Evolutionary conservation across 1,140 invertebrate species (phyloP).

Genomic region (Musca domestica): DNA sequence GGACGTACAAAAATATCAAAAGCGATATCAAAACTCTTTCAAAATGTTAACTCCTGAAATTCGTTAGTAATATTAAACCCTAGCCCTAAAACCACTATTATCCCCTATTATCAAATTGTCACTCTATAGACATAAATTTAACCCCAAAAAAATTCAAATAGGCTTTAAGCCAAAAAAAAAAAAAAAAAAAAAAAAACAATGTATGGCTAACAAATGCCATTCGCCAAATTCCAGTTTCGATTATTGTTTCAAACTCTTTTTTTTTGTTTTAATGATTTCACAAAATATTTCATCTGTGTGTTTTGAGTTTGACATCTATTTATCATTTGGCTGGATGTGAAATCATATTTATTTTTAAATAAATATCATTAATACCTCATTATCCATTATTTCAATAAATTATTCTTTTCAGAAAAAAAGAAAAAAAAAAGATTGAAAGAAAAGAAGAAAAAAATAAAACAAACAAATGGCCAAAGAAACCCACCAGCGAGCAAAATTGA

Average conservation of each 20-base stretch:
- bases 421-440: neutral
- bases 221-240: neutral
- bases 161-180: no score
- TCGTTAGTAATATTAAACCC: no score
- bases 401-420: neutral
- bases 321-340: slow-evolving; percentile 5
- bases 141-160: no score
- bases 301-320: slow-evolving; percentile 1
- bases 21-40: no score
- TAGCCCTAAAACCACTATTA: no score
- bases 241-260: neutral
- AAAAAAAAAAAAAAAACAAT: no score
- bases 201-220: no score
- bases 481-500: neutral
- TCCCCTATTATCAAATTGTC: no score
- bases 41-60: no score
- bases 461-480: neutral
- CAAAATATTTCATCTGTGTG: neutral
- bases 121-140: no score
- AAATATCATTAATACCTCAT: slow-evolving; percentile 9
- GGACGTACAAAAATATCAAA: no score
- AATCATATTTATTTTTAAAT: slow-evolving; percentile 17
- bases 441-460: neutral
- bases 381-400: slow-evolving; percentile 7
- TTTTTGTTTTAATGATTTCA: neutral